Evolutionary conservation across 2,797 vertebrate genomes (phyloP), one percentile per base, ranked within the genome.

Genomic region (Gorsachius magnificus): DNA sequence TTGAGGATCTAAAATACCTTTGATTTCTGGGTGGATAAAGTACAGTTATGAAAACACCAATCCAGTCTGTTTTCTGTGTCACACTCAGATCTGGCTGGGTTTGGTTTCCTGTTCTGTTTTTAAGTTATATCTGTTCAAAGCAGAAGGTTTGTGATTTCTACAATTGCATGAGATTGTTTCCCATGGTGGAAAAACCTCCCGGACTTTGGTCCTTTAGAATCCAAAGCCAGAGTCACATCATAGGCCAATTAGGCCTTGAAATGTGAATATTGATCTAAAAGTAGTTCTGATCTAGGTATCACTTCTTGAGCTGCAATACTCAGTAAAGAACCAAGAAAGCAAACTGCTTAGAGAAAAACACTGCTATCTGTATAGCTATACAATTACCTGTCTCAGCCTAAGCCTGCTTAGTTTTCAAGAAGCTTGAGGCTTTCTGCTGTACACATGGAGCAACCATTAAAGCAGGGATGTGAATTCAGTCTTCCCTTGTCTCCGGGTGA

Each of bases 31-130:
- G 24, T 74, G 24, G 45, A 53, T 79, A n/a, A 89, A 60, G 13
- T 33, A 38, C 16, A 18, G 25, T 57, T 76, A 88, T 18, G 46
- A 80, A 83, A 91, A 78, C 6, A 89, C 16, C 16, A 45, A 38
- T 90, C 16, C 56, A 28, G 38, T 46, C 38, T 92, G 19, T 21
- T 75, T 95, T 83, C 57, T 93, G 13, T 65, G 66, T 83, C 66
- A n/a, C 26, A 56, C 10, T 68, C 41, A 66, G 43, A 85, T 41
- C 50, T 64, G 33, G 15, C 6, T 65, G 33, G 41, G 68, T 64
- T 94, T 96, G 58, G 46, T 86, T 95, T 95, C 72, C 87, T 90
- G 57, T 58, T 95, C 76, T 87, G 35, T 51, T 84, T 90, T 83
- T 33, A 82, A 83, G 46, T 45, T 65, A 4, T 5, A 21, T 68